Evolutionary conservation across 2,797 vertebrate species (phyloP).

Genomic region (Notoglanidium macrostoma): DNA sequence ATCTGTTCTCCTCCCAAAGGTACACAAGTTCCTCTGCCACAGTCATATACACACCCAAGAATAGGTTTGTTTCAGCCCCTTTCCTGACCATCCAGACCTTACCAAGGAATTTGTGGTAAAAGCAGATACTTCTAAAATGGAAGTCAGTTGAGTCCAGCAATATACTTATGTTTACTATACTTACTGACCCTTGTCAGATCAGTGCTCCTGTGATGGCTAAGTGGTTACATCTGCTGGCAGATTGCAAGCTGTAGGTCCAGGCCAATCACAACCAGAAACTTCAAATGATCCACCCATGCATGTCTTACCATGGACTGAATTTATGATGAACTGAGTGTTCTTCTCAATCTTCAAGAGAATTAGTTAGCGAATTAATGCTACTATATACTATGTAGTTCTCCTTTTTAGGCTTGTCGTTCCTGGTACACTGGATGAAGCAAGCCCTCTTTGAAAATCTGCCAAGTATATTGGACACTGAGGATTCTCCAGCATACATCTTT

Average conservation of each 20-base stretch:
- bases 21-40: background rate
- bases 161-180: background rate
- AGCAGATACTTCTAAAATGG: background rate
- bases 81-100: background rate
- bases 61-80: background rate
- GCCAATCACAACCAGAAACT: background rate
- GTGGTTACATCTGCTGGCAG: background rate
- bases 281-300: background rate
- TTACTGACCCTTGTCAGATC: constrained; percentile 7
- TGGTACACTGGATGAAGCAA: background rate
- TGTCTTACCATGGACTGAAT: background rate
- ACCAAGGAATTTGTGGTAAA: background rate
- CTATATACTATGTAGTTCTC: background rate
- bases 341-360: background rate
- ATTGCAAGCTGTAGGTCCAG: background rate
- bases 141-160: background rate
- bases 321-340: background rate
- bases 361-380: background rate
- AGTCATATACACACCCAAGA: background rate
- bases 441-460: background rate
- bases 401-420: background rate
- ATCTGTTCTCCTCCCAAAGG: background rate
- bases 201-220: background rate
- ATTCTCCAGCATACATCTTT: background rate
- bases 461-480: constrained; percentile 5